phyloP scores from a whole-genome alignment of 2,113 vertebrate genomes.

The Calypte anna region DNA sequence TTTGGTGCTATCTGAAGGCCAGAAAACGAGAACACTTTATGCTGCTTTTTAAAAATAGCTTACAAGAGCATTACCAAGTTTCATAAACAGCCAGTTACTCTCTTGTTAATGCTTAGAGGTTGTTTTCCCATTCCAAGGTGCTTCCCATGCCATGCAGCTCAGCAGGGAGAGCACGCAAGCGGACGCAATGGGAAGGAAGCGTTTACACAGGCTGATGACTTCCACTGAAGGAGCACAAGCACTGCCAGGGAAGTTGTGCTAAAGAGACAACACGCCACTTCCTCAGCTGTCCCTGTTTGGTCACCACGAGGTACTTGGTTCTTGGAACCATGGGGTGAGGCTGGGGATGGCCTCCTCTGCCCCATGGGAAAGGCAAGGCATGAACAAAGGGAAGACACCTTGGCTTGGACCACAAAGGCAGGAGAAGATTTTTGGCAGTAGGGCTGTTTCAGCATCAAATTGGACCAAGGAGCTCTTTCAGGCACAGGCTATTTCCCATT shows the following conservation, averaged over 20 bases:
- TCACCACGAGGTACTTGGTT: neutral
- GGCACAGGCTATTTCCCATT: neutral
- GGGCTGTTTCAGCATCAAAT: accelerated
- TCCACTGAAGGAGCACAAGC: conserved; percentile 40
- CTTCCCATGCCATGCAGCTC: conserved; percentile 58
- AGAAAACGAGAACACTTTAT: neutral
- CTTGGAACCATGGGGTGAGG: neutral
- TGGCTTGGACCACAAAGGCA: neutral
- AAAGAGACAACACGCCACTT: neutral
- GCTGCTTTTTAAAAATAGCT: neutral
- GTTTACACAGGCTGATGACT: conserved; percentile 60
- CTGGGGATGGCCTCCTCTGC: neutral
- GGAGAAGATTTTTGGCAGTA: accelerated
- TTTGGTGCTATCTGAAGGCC: neutral
- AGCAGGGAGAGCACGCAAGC: conserved; percentile 55
- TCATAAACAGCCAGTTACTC: neutral
- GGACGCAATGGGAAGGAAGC: conserved; percentile 45
- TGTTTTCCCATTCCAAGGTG: conserved; percentile 61
- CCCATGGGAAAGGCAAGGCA: neutral
- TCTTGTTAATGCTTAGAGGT: neutral
- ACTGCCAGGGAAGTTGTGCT: neutral
- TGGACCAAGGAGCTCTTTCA: neutral
- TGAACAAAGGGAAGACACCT: accelerated
- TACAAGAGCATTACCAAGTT: neutral
- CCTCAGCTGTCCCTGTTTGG: neutral